A percentile compares a stretch with the other conserved stretches of the same genome.
These are phyloP conservation scores for Cyprinodon diabolis DNA, from an alignment of 2,797 vertebrate species.

Conservation along the genomic window DNA sequence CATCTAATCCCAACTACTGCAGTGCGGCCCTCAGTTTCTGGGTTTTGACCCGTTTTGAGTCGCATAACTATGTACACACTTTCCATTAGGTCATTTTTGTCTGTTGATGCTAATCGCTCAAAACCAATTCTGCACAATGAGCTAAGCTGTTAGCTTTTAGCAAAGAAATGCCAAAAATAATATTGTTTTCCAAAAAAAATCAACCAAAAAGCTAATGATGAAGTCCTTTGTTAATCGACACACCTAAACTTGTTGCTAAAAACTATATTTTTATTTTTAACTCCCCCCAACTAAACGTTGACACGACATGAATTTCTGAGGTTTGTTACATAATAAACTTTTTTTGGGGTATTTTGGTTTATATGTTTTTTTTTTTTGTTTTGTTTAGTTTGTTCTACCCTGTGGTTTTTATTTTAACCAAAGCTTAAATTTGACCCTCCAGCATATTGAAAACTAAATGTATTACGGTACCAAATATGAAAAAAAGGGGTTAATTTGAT, in stretches of 20 bases:
- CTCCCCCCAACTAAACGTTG: neutral
- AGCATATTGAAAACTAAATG: neutral
- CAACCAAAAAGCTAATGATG: neutral
- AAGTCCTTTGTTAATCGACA: neutral
- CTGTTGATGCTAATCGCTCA: neutral
- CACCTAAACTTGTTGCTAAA: neutral
- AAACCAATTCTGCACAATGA: neutral
- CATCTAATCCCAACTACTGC: slow-evolving; percentile 28
- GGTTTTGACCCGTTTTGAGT: slow-evolving; percentile 13
- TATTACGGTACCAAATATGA: neutral
- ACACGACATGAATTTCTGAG: neutral
- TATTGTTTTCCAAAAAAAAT: neutral
- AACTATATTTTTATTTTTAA: neutral
- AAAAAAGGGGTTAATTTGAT: neutral
- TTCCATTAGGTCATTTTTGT: neutral
- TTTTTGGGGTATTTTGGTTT: neutral
- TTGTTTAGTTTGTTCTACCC: neutral
- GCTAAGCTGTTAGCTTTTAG: neutral
- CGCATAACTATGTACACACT: slow-evolving; percentile 1
- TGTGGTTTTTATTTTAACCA: neutral
- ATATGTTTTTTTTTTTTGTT: neutral
- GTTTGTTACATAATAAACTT: neutral
- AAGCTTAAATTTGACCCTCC: neutral
- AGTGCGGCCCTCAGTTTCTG: slow-evolving; percentile 9
- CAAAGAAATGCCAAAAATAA: neutral